phyloP scores from a whole-genome alignment of 2,113 vertebrate genomes.

The Centropristis striata region DNA sequence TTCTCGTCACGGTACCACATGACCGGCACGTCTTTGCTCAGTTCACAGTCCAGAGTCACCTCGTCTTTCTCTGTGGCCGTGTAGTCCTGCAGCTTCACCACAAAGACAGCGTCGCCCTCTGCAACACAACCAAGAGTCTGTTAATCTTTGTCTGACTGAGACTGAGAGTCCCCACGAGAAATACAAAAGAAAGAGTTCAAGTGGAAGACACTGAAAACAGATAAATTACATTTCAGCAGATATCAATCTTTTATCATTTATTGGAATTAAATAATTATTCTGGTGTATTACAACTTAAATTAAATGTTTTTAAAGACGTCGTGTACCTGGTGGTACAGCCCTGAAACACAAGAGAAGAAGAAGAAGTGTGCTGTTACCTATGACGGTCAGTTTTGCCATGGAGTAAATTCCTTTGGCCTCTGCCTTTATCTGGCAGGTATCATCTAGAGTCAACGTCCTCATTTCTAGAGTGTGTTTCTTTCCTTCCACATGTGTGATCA shows the following conservation, averaged over 20 bases:
- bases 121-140: slow-evolving; percentile 44
- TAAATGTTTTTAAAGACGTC: too few relatives aligned
- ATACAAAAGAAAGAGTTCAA: too few relatives aligned
- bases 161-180: background rate
- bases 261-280: too few relatives aligned
- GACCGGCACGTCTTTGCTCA: slow-evolving; percentile 97
- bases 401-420: slow-evolving; percentile 91
- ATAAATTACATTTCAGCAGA: too few relatives aligned
- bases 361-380: slow-evolving; percentile 88
- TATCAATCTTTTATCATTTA: too few relatives aligned
- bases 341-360: background rate
- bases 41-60: slow-evolving; percentile 91
- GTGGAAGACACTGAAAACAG: background rate
- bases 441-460: slow-evolving; percentile 91
- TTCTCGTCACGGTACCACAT: slow-evolving; percentile 93
- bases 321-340: background rate
- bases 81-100: slow-evolving; percentile 93
- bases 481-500: slow-evolving; percentile 91
- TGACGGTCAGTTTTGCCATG: slow-evolving; percentile 91
- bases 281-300: too few relatives aligned
- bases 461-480: slow-evolving; percentile 94
- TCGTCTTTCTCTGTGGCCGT: slow-evolving; percentile 95
- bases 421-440: slow-evolving; percentile 96
- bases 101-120: slow-evolving; percentile 96
- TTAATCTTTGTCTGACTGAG: background rate